These are phyloP conservation scores for Mustelus asterias DNA, from an alignment of 2,113 vertebrate genomes.

Conservation along the genomic window DNA sequence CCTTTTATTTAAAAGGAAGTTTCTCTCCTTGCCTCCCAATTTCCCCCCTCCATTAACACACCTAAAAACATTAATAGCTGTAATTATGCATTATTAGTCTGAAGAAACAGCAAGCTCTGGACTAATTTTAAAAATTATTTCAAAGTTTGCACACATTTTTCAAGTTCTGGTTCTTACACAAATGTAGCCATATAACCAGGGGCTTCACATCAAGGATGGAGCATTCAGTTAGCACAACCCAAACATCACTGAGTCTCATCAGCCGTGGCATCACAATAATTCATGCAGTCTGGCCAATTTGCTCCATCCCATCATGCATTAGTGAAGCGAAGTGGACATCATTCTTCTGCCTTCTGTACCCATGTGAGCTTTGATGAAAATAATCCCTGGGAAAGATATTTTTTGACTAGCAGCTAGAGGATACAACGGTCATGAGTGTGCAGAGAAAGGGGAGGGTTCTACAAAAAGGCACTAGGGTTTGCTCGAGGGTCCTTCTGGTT, in stretches of 20 bases:
- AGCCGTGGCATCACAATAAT: slow-evolving; percentile 21
- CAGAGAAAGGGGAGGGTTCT: slow-evolving; percentile 46
- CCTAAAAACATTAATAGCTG: background rate
- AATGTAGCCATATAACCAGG: slow-evolving; percentile 35
- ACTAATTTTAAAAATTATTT: slow-evolving; percentile 15
- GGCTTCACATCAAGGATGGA: slow-evolving; percentile 41
- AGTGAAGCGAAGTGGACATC: background rate
- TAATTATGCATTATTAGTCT: slow-evolving; percentile 1
- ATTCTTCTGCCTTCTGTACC: background rate
- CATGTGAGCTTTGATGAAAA: slow-evolving; percentile 12
- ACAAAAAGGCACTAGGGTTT: slow-evolving; percentile 88
- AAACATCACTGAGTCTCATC: slow-evolving; percentile 8
- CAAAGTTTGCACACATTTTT: background rate
- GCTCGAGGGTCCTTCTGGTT: slow-evolving; percentile 89
- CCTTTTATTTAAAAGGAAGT: background rate
- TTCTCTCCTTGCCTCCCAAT: background rate
- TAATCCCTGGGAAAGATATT: slow-evolving; percentile 18
- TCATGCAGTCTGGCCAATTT: background rate
- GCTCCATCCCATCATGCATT: slow-evolving; percentile 25
- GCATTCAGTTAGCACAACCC: background rate
- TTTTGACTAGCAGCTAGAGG: slow-evolving; percentile 39
- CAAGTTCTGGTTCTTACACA: background rate
- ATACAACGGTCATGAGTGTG: slow-evolving; percentile 1
- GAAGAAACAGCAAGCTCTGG: background rate
- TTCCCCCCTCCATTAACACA: background rate